Evolutionary conservation across 1,140 invertebrate species (phyloP).

Genomic region (Anastrepha ludens): DNA sequence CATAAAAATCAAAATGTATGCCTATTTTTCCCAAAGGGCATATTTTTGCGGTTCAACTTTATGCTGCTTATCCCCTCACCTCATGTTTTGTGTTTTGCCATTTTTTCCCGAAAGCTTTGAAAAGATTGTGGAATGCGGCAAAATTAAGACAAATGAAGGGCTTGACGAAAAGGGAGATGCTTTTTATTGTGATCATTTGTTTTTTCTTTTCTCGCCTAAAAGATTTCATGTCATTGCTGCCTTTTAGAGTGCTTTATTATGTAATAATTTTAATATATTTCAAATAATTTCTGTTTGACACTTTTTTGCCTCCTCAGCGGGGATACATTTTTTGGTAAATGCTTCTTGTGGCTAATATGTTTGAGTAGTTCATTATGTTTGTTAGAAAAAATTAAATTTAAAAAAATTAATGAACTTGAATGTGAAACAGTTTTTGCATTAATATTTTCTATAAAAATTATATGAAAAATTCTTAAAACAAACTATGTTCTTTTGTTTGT

Average conservation of each 20-base stretch:
- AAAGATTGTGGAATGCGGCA: background rate
- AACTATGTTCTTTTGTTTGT: too few relatives aligned
- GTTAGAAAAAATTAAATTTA: background rate
- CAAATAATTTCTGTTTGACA: background rate
- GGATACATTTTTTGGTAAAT: too few relatives aligned
- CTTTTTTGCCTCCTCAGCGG: too few relatives aligned
- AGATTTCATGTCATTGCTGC: background rate
- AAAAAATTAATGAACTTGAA: background rate
- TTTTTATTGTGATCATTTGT: background rate
- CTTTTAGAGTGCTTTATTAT: background rate
- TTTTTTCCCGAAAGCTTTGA: background rate
- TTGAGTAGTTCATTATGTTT: too few relatives aligned
- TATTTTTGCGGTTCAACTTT: background rate
- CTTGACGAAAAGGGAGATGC: background rate
- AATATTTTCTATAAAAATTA: too few relatives aligned
- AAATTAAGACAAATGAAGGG: background rate
- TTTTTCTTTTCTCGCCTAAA: background rate
- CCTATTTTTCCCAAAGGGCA: background rate
- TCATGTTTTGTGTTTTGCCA: background rate
- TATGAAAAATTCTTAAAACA: too few relatives aligned
- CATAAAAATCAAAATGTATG: slow-evolving; percentile 6
- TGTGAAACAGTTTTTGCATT: background rate
- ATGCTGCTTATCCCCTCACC: background rate
- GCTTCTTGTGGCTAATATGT: too few relatives aligned
- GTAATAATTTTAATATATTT: background rate